Evolutionary conservation across 2,797 vertebrate genomes (phyloP), one percentile per base, ranked within the genome.

Genomic region (Eulemur mongoz): DNA sequence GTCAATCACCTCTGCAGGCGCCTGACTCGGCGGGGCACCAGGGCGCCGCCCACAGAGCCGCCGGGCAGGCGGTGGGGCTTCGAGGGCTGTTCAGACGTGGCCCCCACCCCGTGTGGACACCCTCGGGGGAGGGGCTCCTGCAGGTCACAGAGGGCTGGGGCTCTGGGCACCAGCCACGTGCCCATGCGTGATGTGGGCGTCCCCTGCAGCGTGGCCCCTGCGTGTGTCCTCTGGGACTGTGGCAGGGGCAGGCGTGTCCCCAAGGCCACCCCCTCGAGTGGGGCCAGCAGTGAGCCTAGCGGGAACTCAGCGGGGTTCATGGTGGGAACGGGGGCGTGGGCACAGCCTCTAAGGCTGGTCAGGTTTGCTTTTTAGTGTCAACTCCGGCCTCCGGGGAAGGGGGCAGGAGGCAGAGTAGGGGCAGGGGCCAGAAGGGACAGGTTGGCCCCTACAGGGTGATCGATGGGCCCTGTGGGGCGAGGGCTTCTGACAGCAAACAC

Each of bases 21-120:
- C 18, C 78, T 50, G 13, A 1, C 12, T 22, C 0, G 13, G 83
- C 63, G 76, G 2, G 0, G 4, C 2, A 0, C 27, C 50, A 1
- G 54, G 1, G 18, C 0, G 1, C 3, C 9, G 43, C 17, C n/a
- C 50, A 2, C 8, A 0, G 23, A 43, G 4, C 7, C 5, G 0
- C 30, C 0, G 0, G 20, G 15, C 2, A 4, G 61, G 70, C 22
- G 0, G 17, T 1, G 27, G 70, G 54, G 3, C 12, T 7, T 1
- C 2, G 0, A 30, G 13, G 82, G 82, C 35, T 27, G 57, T 13
- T 12, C 38, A 7, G 95, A 13, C 1, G 0, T 4, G 1, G 2
- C 54, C 54, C 54, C 54, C 23, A 4, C 5, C 12, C 52, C 4
- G 0, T 13, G 50, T 4, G 17, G 88, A 50, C 32, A 57, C 6